Conservation (phyloP, 2,113 vertebrate species). For the human region DNA sequence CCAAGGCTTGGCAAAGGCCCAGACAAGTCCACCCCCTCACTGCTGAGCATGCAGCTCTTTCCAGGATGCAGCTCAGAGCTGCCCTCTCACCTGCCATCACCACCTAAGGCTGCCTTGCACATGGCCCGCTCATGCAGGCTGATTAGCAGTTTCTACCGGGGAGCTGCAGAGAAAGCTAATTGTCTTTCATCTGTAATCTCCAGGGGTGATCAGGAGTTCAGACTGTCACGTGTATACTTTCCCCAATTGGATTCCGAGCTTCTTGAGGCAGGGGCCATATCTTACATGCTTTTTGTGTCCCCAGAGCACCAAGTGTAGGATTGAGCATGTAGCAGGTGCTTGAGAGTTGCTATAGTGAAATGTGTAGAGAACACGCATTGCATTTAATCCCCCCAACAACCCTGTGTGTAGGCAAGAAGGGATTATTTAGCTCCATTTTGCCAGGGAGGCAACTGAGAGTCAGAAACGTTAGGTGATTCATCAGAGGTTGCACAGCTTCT, state of each 20-base stretch:
- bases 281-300: neutral
- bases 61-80: neutral
- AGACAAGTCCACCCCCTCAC: neutral
- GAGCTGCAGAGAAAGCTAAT: slow-evolving; percentile 44
- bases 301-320: neutral
- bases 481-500: neutral
- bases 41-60: neutral
- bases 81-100: slow-evolving; percentile 40
- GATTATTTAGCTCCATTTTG: neutral
- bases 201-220: slow-evolving; percentile 14
- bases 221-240: neutral
- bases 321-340: neutral
- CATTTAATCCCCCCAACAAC: neutral
- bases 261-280: neutral
- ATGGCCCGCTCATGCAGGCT: neutral
- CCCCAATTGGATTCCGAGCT: neutral
- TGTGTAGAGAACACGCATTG: neutral
- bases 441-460: neutral
- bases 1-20: neutral
- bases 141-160: neutral
- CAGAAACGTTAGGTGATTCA: neutral
- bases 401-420: neutral
- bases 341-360: neutral
- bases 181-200: slow-evolving; percentile 15
- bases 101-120: neutral